These are phyloP conservation scores for Neria commutata DNA, from an alignment of 2,888 invertebrate species.

Conservation along the genomic window DNA sequence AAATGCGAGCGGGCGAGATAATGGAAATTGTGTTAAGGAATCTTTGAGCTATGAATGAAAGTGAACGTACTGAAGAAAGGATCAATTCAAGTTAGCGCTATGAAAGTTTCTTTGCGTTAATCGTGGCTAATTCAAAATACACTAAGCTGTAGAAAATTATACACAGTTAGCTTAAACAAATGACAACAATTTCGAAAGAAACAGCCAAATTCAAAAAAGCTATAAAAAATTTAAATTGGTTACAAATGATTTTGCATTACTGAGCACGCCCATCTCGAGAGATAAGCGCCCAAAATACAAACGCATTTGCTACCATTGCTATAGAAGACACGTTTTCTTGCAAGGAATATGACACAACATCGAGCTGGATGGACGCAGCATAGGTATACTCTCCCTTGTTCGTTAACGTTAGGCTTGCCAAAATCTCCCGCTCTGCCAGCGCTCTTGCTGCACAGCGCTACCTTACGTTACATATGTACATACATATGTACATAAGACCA, in stretches of 20 bases:
- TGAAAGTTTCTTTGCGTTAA: too few relatives aligned
- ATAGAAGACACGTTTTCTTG: constrained; percentile 17
- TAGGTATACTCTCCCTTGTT: constrained; percentile 45
- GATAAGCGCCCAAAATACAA: too few relatives aligned
- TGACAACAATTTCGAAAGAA: neutral
- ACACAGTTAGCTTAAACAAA: neutral
- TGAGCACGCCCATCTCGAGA: neutral
- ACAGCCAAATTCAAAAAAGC: neutral
- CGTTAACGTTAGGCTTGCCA: constrained; percentile 50
- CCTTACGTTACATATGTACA: too few relatives aligned
- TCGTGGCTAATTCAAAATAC: too few relatives aligned
- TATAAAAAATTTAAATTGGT: neutral
- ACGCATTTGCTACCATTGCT: neutral
- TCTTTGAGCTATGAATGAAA: too few relatives aligned
- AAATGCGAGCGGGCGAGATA: neutral
- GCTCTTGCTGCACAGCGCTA: too few relatives aligned
- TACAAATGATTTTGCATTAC: neutral
- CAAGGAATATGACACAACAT: constrained; percentile 14
- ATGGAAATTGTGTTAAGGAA: too few relatives aligned
- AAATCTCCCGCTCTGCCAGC: constrained; percentile 36
- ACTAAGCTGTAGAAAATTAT: too few relatives aligned
- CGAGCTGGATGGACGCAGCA: too few relatives aligned
- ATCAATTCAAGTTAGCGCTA: too few relatives aligned
- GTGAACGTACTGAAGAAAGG: too few relatives aligned
- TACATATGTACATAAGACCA: too few relatives aligned